These are phyloP conservation scores for Drosophila pruinosa DNA, from an alignment of 1,140 invertebrate species.

Conservation along the genomic window DNA sequence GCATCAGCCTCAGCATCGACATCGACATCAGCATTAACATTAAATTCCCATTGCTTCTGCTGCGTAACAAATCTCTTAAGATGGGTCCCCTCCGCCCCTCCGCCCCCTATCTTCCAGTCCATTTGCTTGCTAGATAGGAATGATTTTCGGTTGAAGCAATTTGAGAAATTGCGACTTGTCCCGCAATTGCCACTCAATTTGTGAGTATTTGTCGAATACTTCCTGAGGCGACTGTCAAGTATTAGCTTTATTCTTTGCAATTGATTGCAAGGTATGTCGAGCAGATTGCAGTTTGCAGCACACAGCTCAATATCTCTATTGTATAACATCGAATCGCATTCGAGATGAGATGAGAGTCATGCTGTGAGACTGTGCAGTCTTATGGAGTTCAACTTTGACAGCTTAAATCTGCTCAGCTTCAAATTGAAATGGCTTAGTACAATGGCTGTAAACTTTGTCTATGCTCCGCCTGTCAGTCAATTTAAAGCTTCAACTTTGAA, in stretches of 20 bases:
- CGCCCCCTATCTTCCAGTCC: too few relatives aligned
- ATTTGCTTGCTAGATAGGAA: background rate
- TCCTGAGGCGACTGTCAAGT: background rate
- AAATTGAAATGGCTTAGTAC: slow-evolving; percentile 32
- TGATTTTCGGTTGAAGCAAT: slow-evolving; percentile 7
- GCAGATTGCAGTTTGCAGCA: background rate
- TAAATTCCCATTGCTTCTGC: too few relatives aligned
- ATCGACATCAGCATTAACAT: too few relatives aligned
- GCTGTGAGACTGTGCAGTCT: background rate
- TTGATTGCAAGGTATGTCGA: slow-evolving; percentile 1
- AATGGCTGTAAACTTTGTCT: slow-evolving; percentile 28
- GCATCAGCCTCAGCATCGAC: too few relatives aligned
- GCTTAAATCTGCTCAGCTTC: slow-evolving; percentile 34
- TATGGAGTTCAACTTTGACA: slow-evolving; percentile 33
- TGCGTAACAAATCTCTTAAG: too few relatives aligned
- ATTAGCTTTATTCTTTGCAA: slow-evolving; percentile 4
- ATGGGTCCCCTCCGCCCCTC: too few relatives aligned
- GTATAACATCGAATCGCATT: background rate
- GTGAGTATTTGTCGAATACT: background rate
- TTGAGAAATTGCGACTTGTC: slow-evolving; percentile 1
- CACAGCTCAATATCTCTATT: background rate
- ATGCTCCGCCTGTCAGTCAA: slow-evolving; percentile 13
- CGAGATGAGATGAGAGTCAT: background rate
- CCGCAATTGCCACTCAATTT: slow-evolving; percentile 10
- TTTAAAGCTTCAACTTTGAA: slow-evolving; percentile 33